phyloP scores from a whole-genome alignment of 2,113 vertebrate species.

The Perca schrenkii region DNA sequence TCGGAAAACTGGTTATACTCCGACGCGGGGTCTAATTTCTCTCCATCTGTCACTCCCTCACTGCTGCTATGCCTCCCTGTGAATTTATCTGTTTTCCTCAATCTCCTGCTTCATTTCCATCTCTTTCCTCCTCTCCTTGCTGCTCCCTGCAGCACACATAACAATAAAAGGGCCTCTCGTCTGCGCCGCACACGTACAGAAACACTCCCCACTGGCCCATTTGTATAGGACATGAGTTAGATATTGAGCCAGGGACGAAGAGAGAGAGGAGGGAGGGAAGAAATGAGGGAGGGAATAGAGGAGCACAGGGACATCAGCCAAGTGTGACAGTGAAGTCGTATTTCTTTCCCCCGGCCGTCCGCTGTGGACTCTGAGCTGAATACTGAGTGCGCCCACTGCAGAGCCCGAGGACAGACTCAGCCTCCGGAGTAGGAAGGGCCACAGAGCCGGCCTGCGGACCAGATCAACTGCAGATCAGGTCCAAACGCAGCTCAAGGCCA shows the following conservation, averaged over 20 bases:
- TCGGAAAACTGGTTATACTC: slow-evolving; percentile 42
- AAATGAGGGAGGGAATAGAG: slow-evolving; percentile 49
- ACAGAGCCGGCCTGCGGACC: neutral
- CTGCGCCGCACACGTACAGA: slow-evolving; percentile 30
- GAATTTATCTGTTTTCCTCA: slow-evolving; percentile 38
- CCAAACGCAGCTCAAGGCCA: neutral
- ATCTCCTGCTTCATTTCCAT: slow-evolving; percentile 35
- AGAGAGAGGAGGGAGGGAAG: slow-evolving; percentile 17
- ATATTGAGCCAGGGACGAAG: slow-evolving; percentile 50
- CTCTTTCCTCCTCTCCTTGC: slow-evolving; percentile 4
- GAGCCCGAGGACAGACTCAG: slow-evolving; percentile 63
- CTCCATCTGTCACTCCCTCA: slow-evolving; percentile 49
- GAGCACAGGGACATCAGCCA: slow-evolving; percentile 79
- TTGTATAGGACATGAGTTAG: slow-evolving; percentile 64
- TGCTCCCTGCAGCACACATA: slow-evolving; percentile 16
- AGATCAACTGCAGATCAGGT: neutral
- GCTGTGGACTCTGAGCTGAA: slow-evolving; percentile 83
- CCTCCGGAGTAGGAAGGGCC: neutral
- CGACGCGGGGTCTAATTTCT: slow-evolving; percentile 53
- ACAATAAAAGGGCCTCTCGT: slow-evolving; percentile 44
- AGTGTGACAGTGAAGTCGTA: slow-evolving; percentile 84
- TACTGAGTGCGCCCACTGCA: slow-evolving; percentile 82
- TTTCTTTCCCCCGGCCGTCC: slow-evolving; percentile 74
- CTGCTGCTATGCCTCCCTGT: neutral
- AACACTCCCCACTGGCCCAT: slow-evolving; percentile 58